Conservation (phyloP, 2,888 invertebrate species). For the Carpatolechia fugitivella region DNA sequence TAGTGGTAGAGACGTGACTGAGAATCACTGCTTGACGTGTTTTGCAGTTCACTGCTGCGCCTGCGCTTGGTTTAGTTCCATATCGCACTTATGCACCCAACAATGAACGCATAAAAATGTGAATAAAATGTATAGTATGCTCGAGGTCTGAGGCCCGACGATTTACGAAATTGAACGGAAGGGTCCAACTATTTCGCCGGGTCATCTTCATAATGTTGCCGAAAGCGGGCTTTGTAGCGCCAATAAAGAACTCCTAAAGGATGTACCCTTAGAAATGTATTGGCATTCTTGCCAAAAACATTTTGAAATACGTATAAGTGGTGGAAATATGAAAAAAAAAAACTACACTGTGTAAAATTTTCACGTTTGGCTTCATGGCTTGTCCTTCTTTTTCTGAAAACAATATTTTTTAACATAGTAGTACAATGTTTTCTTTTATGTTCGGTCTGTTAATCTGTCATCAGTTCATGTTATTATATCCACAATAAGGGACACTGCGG, state of each 20-base stretch:
- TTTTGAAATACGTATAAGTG: background rate
- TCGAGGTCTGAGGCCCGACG: conserved; percentile 20
- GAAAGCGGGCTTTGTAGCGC: conserved; percentile 25
- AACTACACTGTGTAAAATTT: no score
- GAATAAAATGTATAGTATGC: background rate
- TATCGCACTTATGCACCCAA: background rate
- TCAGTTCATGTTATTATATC: no score
- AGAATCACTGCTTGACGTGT: background rate
- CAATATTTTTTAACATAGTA: no score
- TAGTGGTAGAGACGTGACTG: no score
- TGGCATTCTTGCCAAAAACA: background rate
- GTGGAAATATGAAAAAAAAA: no score
- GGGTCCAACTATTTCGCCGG: conserved; percentile 51
- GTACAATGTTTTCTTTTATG: no score
- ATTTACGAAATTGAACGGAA: conserved; percentile 64
- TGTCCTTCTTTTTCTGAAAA: no score
- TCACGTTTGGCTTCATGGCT: no score
- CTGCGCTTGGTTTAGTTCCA: no score
- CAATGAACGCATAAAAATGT: background rate
- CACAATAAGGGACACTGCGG: no score
- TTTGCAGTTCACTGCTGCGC: background rate
- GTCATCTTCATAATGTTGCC: conserved; percentile 52
- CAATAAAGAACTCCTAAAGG: conserved; percentile 19
- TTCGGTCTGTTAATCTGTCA: no score
- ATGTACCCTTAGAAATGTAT: background rate